These are phyloP conservation scores for Gari tellinella DNA, from an alignment of 2,888 invertebrate species.

Conservation along the genomic window DNA sequence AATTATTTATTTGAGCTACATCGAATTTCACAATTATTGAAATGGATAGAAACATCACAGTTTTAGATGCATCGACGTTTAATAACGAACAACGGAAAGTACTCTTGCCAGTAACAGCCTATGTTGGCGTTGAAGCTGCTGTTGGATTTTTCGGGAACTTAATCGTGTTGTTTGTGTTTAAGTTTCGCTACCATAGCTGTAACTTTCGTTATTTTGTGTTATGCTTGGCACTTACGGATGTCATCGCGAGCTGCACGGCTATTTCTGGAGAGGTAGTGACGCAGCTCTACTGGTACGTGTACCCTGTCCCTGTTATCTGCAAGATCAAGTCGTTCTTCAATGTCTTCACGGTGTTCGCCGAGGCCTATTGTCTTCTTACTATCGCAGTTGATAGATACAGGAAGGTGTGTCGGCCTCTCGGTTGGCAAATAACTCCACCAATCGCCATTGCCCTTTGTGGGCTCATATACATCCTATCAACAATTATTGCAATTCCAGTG, in stretches of 20 bases:
- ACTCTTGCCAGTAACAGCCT: slow-evolving; percentile 38
- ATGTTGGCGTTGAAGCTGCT: slow-evolving; percentile 39
- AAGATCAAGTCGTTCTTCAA: slow-evolving; percentile 59
- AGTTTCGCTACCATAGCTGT: slow-evolving; percentile 39
- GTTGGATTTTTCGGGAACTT: slow-evolving; percentile 52
- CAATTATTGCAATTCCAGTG: slow-evolving; percentile 37
- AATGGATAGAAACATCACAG: no score
- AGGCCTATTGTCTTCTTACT: slow-evolving; percentile 65
- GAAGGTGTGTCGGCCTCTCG: slow-evolving; percentile 71
- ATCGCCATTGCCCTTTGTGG: slow-evolving; percentile 26
- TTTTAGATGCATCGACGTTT: background rate
- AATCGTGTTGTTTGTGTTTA: slow-evolving; percentile 47
- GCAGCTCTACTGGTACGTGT: slow-evolving; percentile 48
- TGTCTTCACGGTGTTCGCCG: slow-evolving; percentile 55
- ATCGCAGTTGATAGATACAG: slow-evolving; percentile 71
- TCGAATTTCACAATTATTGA: no score
- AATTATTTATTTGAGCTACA: no score
- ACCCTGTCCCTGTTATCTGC: slow-evolving; percentile 33
- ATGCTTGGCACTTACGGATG: slow-evolving; percentile 43
- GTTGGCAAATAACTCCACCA: slow-evolving; percentile 32
- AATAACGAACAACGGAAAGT: slow-evolving; percentile 37
- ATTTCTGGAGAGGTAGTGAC: slow-evolving; percentile 53
- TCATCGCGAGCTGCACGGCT: slow-evolving; percentile 43
- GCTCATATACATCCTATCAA: slow-evolving; percentile 21
- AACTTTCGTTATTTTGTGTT: slow-evolving; percentile 55